Conservation (phyloP, 2,113 vertebrate species). For the Connochaetes taurinus region DNA sequence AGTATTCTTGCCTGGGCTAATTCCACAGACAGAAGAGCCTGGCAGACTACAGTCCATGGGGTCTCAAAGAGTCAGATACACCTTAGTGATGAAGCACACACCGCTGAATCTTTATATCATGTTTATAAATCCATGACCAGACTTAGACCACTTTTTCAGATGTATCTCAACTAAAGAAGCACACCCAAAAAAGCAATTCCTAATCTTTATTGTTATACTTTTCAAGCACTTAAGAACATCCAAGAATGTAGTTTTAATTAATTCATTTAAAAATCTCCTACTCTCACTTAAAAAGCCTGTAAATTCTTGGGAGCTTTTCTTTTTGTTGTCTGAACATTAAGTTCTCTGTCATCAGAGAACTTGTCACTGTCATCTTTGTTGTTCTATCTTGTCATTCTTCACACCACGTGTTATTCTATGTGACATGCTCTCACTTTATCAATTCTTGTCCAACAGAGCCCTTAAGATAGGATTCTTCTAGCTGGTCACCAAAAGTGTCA, state of each 20-base stretch:
- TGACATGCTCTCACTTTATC: not conserved
- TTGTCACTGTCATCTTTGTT: not conserved
- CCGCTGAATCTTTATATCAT: not conserved
- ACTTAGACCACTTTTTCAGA: not conserved
- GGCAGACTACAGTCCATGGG: not conserved
- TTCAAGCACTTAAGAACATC: not conserved
- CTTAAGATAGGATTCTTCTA: not conserved
- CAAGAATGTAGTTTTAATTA: not conserved
- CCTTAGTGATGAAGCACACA: not conserved
- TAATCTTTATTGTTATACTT: not conserved
- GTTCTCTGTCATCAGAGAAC: not conserved
- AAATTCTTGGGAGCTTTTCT: not conserved
- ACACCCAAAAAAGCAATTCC: not conserved
- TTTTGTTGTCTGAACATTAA: not conserved
- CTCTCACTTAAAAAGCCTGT: not conserved
- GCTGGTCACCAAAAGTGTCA: not conserved
- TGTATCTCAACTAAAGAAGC: not conserved
- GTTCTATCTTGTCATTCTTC: not conserved
- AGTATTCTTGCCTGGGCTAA: not conserved
- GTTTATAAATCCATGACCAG: not conserved
- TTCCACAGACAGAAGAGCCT: not conserved
- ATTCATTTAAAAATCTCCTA: not conserved
- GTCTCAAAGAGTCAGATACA: not conserved
- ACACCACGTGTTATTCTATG: no score
- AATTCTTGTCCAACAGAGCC: not conserved